These are phyloP conservation scores for Anguilla pacifica DNA, from an alignment of 2,797 vertebrate genomes.

Conservation along the genomic window DNA sequence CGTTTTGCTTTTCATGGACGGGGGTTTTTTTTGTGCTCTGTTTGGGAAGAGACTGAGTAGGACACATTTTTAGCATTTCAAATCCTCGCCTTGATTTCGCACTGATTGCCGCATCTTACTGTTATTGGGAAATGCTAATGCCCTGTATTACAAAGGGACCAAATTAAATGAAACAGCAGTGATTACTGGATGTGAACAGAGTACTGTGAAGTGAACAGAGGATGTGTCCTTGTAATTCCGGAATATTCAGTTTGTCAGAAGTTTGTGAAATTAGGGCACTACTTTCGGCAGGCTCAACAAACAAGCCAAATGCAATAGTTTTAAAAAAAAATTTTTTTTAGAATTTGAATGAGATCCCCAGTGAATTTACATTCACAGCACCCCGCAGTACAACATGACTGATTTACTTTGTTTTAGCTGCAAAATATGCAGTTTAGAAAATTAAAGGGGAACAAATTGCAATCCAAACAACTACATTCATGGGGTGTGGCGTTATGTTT, in stretches of 20 bases:
- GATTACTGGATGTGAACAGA: background rate
- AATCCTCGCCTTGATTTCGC: conserved; percentile 23
- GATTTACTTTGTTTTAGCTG: background rate
- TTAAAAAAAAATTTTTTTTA: background rate
- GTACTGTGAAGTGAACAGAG: background rate
- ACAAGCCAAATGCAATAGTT: background rate
- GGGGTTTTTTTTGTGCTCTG: background rate
- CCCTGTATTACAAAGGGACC: background rate
- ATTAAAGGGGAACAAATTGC: background rate
- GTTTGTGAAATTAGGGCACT: background rate
- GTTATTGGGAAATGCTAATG: conserved; percentile 22
- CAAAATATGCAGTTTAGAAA: background rate
- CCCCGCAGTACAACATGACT: background rate
- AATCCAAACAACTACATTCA: background rate
- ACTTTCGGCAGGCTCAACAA: background rate
- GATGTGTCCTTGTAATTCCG: conserved; percentile 12
- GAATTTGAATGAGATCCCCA: background rate
- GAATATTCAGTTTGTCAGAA: background rate
- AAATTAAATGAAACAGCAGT: conserved; percentile 3
- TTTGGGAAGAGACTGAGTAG: background rate
- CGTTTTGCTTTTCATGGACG: background rate
- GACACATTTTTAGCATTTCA: conserved; percentile 20
- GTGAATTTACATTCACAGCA: background rate
- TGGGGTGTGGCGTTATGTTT: background rate
- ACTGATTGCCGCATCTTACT: conserved; percentile 12